Evolutionary conservation across 2,797 vertebrate species (phyloP), one percentile per base, ranked within the genome.

Genomic region (Triplophysa bombifrons): DNA sequence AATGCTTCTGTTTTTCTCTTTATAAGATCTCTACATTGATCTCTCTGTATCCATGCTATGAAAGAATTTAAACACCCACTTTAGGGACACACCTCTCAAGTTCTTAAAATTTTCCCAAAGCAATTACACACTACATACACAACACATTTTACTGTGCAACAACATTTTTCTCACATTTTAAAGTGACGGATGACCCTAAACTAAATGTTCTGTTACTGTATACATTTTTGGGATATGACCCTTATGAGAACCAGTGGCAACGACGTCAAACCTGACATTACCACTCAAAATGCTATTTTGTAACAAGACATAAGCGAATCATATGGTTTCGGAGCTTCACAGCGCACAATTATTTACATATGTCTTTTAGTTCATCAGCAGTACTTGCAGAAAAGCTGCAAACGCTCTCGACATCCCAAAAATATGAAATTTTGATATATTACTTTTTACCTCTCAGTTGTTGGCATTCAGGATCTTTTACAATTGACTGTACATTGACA

Each of bases 11-110:
- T 73, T 68, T 80, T 72, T 80, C 69, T 70, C 73, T 79, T 74
- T 64, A 63, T 76, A 63, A 61, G 56, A 82, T 68, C 82, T 86
- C 30, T 82, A 84, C 81, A 85, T 22, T 82, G 68, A 48, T 80
- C 70, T 16, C 56, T 56, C 64, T 66, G 65, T 14, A 13, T 68
- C 48, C 7, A 44, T 16, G 14, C 38, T 72, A 34, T 44, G 19
- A 46, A 30, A 60, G 25, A 60, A 19, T 60, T 44, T 58, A 53
- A 19, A 67, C 55, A 58, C 66, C 51, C 75, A 73, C 71, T 56
- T 12, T 60, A 78, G 20, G 50, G 50, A 56, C 77, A 73, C 61
- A 67, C 80, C 74, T 72, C 67, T 76, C 4, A 27, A 17, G 30
- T 41, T 63, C n/a, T 20, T 64, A 38, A 38, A 63, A 25, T 19